phyloP scores from a whole-genome alignment of 2,888 invertebrate species.

The Carterocephalus palaemon region DNA sequence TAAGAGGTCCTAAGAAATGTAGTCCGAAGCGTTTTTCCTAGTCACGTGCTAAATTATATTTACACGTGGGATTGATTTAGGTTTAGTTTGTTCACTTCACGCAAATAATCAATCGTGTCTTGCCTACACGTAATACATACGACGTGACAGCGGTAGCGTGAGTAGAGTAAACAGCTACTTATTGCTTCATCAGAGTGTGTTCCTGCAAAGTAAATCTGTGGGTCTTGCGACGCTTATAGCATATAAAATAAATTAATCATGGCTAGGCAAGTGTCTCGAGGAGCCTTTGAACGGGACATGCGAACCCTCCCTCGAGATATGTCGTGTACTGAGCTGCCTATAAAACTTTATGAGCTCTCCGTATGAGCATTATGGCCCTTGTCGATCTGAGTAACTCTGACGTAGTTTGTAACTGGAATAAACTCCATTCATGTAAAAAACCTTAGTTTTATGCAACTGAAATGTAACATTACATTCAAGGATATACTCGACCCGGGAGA shows the following conservation, averaged over 20 bases:
- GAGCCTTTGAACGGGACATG: conserved; percentile 55
- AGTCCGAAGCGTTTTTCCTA: too few species aligned
- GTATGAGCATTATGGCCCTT: conserved; percentile 60
- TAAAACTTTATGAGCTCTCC: conserved; percentile 66
- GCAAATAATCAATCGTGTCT: too few species aligned
- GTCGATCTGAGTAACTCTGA: conserved; percentile 57
- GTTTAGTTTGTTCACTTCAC: too few species aligned
- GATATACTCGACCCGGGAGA: too few species aligned
- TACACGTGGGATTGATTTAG: too few species aligned
- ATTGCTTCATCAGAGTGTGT: conserved; percentile 21
- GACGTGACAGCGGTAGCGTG: conserved; percentile 7
- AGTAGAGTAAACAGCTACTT: conserved; percentile 14
- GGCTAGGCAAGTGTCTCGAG: conserved; percentile 61
- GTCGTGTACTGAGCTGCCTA: conserved; percentile 55
- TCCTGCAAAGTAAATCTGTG: conserved; percentile 42
- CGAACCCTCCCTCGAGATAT: conserved; percentile 51
- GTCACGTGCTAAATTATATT: too few species aligned
- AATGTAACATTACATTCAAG: too few species aligned
- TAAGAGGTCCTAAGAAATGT: too few species aligned
- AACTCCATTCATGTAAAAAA: conserved; percentile 29
- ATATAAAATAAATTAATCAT: conserved; percentile 71
- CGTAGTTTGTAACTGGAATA: conserved; percentile 48
- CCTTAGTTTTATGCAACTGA: too few species aligned
- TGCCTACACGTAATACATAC: too few species aligned
- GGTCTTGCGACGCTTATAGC: conserved; percentile 41